A percentile compares a stretch with the other conserved stretches of the same genome.
These are phyloP conservation scores for Diaphora mendica DNA, from an alignment of 2,888 invertebrate species.

Conservation along the genomic window DNA sequence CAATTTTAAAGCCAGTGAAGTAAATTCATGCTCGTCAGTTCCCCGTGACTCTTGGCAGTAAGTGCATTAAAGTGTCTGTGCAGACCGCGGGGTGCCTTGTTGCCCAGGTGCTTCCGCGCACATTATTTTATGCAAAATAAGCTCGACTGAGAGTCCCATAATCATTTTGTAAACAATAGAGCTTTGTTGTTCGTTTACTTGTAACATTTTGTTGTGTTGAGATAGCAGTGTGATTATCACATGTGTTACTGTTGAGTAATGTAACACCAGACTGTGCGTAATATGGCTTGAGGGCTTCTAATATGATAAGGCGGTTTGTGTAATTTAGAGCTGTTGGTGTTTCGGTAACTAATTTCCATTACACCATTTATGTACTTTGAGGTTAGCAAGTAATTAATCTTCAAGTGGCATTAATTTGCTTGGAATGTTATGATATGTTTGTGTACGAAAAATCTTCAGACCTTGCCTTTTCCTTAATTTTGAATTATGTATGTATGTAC, in stretches of 20 bases:
- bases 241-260: slow-evolving; percentile 20
- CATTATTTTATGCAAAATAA: slow-evolving; percentile 81
- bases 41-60: slow-evolving; percentile 61
- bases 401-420: slow-evolving; percentile 10
- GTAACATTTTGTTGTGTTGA: slow-evolving; percentile 44
- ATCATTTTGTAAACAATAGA: slow-evolving; percentile 75
- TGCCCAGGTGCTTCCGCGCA: slow-evolving; percentile 61
- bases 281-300: slow-evolving; percentile 29
- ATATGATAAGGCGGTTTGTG: slow-evolving; percentile 19
- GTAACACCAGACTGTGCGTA: slow-evolving; percentile 23
- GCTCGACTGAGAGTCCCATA: slow-evolving; percentile 63
- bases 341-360: slow-evolving; percentile 6
- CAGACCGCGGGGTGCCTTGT: slow-evolving; percentile 46
- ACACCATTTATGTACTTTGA: slow-evolving; percentile 7
- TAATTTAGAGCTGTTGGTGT: slow-evolving; percentile 13
- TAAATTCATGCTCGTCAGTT: slow-evolving; percentile 64
- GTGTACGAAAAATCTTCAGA: background rate
- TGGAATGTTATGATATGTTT: background rate
- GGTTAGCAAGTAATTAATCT: slow-evolving; percentile 8
- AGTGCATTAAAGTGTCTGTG: slow-evolving; percentile 74
- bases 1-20: slow-evolving; percentile 63
- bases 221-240: slow-evolving; percentile 45
- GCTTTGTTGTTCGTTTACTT: slow-evolving; percentile 61
- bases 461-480: background rate
- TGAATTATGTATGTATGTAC: no score